Evolutionary conservation across 2,113 vertebrate genomes (phyloP).

Genomic region (Clarias batrachus): DNA sequence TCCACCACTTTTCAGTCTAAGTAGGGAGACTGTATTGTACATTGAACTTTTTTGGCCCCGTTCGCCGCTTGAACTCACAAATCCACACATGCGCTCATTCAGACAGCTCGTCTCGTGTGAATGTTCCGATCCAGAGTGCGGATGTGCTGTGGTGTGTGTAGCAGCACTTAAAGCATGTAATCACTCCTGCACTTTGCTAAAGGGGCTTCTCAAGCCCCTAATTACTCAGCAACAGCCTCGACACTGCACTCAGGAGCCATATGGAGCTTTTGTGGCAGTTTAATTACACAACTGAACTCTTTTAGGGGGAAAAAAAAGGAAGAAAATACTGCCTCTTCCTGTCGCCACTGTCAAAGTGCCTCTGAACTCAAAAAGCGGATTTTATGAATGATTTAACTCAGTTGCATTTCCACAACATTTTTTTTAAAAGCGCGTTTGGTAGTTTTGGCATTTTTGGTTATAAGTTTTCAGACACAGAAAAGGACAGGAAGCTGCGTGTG

Average conservation of each 20-base stretch:
- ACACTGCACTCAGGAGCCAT: slow-evolving; percentile 31
- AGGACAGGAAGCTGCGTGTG: neutral
- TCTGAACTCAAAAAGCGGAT: neutral
- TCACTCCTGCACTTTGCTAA: slow-evolving; percentile 21
- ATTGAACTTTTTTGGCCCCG: neutral
- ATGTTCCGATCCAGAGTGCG: slow-evolving; percentile 35
- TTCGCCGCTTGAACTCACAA: neutral
- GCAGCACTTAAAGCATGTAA: slow-evolving; percentile 30
- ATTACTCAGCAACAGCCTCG: slow-evolving; percentile 38
- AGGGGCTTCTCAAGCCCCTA: slow-evolving; percentile 27
- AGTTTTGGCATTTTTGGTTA: too few relatives aligned
- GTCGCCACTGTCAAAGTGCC: neutral
- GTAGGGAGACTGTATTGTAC: too few relatives aligned
- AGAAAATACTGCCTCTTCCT: slow-evolving; percentile 23
- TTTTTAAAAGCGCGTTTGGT: too few relatives aligned
- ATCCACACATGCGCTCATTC: slow-evolving; percentile 14
- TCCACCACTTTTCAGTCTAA: neutral
- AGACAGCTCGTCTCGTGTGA: slow-evolving; percentile 6
- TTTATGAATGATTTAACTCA: neutral
- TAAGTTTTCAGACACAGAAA: neutral
- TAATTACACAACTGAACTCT: slow-evolving; percentile 67
- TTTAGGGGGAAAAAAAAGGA: slow-evolving; percentile 25
- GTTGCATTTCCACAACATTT: too few relatives aligned
- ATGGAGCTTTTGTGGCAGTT: slow-evolving; percentile 59
- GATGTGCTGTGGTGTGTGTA: slow-evolving; percentile 39